These are phyloP conservation scores for Ectemnius cavifrons DNA, from an alignment of 2,888 invertebrate genomes.

Conservation along the genomic window DNA sequence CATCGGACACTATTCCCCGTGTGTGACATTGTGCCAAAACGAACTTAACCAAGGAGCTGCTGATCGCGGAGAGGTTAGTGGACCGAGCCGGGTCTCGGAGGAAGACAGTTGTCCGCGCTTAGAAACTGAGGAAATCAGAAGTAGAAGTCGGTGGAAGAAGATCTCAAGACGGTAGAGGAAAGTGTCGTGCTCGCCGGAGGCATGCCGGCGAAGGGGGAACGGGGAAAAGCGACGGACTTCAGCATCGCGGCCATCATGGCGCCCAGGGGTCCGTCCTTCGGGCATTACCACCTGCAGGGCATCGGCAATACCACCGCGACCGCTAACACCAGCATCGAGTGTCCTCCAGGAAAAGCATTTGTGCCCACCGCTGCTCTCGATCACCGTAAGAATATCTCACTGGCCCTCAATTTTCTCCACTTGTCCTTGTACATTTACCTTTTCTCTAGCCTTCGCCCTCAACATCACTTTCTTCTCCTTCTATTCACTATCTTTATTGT, in stretches of 20 bases:
- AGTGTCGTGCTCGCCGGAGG: slow-evolving; percentile 74
- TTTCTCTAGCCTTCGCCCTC: too few relatives aligned
- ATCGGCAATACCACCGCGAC: slow-evolving; percentile 70
- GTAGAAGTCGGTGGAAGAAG: slow-evolving; percentile 14
- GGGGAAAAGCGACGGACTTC: slow-evolving; percentile 83
- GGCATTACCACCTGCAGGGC: slow-evolving; percentile 77
- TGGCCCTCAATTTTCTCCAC: neutral
- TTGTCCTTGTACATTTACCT: neutral
- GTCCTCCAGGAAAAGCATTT: slow-evolving; percentile 69
- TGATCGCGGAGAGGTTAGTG: neutral
- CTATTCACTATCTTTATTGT: too few relatives aligned
- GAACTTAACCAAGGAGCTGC: neutral
- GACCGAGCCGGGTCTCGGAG: too few relatives aligned
- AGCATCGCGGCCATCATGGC: slow-evolving; percentile 86
- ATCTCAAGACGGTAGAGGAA: slow-evolving; percentile 34
- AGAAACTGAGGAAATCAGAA: slow-evolving; percentile 14
- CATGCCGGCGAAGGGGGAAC: slow-evolving; percentile 78
- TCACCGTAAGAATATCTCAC: slow-evolving; percentile 67
- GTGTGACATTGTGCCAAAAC: neutral
- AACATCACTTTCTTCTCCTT: too few relatives aligned
- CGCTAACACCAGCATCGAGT: slow-evolving; percentile 66
- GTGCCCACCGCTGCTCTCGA: slow-evolving; percentile 69
- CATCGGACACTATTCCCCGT: neutral
- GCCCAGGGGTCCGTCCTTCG: slow-evolving; percentile 77
- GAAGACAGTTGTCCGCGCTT: neutral